Conservation (phyloP, 2,888 invertebrate species). For the Drosophila ustulata region DNA sequence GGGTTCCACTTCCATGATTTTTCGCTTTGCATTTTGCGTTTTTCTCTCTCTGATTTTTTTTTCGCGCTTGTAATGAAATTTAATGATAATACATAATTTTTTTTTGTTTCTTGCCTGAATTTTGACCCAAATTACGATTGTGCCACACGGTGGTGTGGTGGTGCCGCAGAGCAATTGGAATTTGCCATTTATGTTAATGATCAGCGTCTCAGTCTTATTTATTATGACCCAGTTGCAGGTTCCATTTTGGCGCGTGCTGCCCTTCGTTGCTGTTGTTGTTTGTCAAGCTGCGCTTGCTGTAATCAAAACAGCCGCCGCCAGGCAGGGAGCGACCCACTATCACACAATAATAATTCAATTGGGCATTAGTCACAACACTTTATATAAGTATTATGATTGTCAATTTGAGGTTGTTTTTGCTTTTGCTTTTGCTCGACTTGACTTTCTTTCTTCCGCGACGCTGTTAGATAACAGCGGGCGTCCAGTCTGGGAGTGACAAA, state of each 20-base stretch:
- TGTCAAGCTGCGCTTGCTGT: slow-evolving; percentile 9
- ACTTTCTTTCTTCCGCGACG: slow-evolving; percentile 34
- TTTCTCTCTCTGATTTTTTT: slow-evolving; percentile 41
- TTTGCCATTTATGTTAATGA: slow-evolving; percentile 62
- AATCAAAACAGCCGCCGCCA: slow-evolving; percentile 37
- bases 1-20: slow-evolving; percentile 71
- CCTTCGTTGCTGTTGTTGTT: slow-evolving; percentile 14
- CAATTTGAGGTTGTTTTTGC: slow-evolving; percentile 17
- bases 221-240: slow-evolving; percentile 54
- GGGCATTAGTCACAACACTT: slow-evolving; percentile 62
- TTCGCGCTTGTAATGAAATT: slow-evolving; percentile 75
- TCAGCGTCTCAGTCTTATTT: slow-evolving; percentile 27
- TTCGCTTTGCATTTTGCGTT: slow-evolving; percentile 62
- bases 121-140: slow-evolving; percentile 79
- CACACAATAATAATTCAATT: slow-evolving; percentile 48
- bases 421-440: slow-evolving; percentile 14
- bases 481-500: slow-evolving; percentile 2
- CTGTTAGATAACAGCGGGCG: slow-evolving; percentile 53
- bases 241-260: slow-evolving; percentile 34
- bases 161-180: slow-evolving; percentile 33
- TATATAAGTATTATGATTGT: slow-evolving; percentile 43
- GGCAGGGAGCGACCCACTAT: slow-evolving; percentile 8
- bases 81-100: slow-evolving; percentile 81
- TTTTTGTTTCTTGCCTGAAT: slow-evolving; percentile 34
- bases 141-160: slow-evolving; percentile 26